A percentile compares a stretch with the other conserved stretches of the same genome.
Conservation (phyloP, 2,888 invertebrate species). For the Trissoscelio sp. region DNA sequence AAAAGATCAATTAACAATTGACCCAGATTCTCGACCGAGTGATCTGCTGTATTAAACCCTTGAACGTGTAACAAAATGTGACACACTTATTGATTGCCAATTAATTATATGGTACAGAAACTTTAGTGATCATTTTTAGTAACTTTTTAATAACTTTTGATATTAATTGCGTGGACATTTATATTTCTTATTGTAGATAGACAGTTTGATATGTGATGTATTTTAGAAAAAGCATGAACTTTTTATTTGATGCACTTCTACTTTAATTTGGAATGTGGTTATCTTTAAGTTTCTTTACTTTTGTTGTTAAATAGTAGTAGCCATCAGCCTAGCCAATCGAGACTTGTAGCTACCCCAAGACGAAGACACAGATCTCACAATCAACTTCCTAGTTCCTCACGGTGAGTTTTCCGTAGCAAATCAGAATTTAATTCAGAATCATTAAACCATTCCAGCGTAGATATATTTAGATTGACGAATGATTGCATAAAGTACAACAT, state of each 20-base stretch:
- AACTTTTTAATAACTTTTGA: neutral
- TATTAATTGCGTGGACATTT: neutral
- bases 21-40: neutral
- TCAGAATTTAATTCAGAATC: neutral
- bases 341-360: conserved; percentile 74
- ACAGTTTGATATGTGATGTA: conserved; percentile 7
- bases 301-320: conserved; percentile 73
- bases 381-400: conserved; percentile 68
- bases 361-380: conserved; percentile 75
- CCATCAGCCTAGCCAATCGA: conserved; percentile 75
- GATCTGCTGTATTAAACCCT: neutral
- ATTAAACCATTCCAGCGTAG: neutral
- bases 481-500: conserved; percentile 10
- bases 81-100: conserved; percentile 11
- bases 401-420: conserved; percentile 47
- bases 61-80: conserved; percentile 2
- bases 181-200: neutral
- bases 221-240: conserved; percentile 1
- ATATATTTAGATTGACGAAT: neutral
- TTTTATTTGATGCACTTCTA: neutral
- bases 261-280: conserved; percentile 54
- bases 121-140: neutral
- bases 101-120: neutral
- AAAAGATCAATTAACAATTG: conserved; percentile 4
- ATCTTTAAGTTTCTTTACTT: conserved; percentile 46